Base-by-base conservation (phyloP, 2,113 vertebrate genomes). In the Phalacrocorax brasilianus region DNA sequence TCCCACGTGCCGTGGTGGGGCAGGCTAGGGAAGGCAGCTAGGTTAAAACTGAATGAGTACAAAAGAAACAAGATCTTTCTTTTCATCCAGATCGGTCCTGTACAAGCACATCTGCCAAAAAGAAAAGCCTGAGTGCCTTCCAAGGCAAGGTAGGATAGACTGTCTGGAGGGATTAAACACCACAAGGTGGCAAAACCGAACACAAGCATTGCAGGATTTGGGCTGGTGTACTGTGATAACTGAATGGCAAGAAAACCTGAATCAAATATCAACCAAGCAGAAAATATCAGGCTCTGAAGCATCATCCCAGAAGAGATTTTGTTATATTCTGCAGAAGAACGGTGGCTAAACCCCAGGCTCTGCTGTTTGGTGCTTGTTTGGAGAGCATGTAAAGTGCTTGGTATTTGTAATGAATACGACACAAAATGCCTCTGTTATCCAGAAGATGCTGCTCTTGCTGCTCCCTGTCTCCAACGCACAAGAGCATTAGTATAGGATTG, bases 221-320 rank as follows among this genome's bases (percentile, higher is more conserved):
- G 27, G 38, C 66, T 81, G 85, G 7, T 78, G 50, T 33, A 18
- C 77, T 53, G 52, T 82, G 94, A 89, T 62, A 91, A 84, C 49
- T 0, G 5, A 83, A 63, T 17, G 77, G 72, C 80, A 96, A 84
- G 80, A 14, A 83, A 91, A 66, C 53, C 45, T 33, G 63, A 84
- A 56, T n/a, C 67, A 68, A 79, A 21, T 5, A 4, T 4, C 84
- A 87, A 45, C 68, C 87, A 71, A 89, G 80, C 50, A 89, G 59
- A 84, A 91, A 91, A 81, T 53, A 85, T 9, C 70, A 33, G 33
- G 24, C 76, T 87, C 38, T 38, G 45, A 84, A 67, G 70, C 65
- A 87, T 26, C 73, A 22, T 66, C 65, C 42, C 68, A 74, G 65
- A 62, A 81, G 87, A 76, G 66, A 74, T 70, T 92, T 80, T 80